phyloP scores from a whole-genome alignment of 2,113 vertebrate genomes.

The Mirza zaza region DNA sequence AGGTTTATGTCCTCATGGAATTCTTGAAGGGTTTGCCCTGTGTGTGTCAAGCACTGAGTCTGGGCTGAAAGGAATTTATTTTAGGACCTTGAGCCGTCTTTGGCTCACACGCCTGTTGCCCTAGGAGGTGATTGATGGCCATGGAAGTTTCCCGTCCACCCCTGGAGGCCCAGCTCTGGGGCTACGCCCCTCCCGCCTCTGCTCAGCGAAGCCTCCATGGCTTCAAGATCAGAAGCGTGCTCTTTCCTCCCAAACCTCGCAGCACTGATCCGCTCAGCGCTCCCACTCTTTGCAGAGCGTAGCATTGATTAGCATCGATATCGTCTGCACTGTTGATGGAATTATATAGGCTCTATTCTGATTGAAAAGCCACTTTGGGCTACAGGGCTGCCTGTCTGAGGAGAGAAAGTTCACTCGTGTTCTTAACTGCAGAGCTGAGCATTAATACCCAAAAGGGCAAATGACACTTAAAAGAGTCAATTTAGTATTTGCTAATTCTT shows the following conservation, averaged over 20 bases:
- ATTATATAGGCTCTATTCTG: not conserved
- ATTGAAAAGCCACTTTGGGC: not conserved
- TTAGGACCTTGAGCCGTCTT: slow-evolving; percentile 40
- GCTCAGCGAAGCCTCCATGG: not conserved
- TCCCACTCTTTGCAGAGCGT: not conserved
- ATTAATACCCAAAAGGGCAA: slow-evolving; percentile 22
- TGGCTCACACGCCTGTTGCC: not conserved
- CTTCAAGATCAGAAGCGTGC: not conserved
- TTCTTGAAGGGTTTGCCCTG: slow-evolving; percentile 58
- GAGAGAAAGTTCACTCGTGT: not conserved
- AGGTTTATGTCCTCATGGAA: slow-evolving; percentile 70
- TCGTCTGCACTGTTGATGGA: not conserved
- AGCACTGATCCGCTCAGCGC: not conserved
- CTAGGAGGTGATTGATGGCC: slow-evolving; percentile 59
- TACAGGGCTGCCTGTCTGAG: not conserved
- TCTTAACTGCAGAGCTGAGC: not conserved
- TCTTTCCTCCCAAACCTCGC: slow-evolving; percentile 13
- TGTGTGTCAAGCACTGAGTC: slow-evolving; percentile 21
- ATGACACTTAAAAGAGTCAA: not conserved
- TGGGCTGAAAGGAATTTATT: slow-evolving; percentile 67
- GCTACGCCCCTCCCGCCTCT: not conserved
- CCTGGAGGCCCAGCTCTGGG: slow-evolving; percentile 21
- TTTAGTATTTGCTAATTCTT: slow-evolving; percentile 36
- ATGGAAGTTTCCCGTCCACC: slow-evolving; percentile 12
- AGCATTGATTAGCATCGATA: not conserved